Evolutionary conservation across 2,888 invertebrate species (phyloP), one percentile per base, ranked within the genome.

Genomic region (Tachina lurida): DNA sequence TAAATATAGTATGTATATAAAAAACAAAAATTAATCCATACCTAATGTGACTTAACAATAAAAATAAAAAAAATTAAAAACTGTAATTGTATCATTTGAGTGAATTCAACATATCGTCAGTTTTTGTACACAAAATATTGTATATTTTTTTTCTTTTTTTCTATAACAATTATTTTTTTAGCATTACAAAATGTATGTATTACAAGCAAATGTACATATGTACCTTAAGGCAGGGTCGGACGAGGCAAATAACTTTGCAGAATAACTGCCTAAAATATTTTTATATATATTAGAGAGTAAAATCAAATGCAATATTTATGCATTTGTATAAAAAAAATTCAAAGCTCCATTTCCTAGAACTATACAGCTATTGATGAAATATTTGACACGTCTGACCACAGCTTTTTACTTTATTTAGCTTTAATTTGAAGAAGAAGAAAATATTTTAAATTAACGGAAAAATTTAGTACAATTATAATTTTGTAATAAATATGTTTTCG

Each of bases 391-490:
- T 31, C 31, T 31, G 31, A 31, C 31, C 31, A 31, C 7, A 31
- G 2, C 31, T 31, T 31, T 31, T 31, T 31, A 43, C 10, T 62
- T 62, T 17, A 62, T 62, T 68, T 31, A 70, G 43, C n/a, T 17
- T 62, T 45, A 63, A 63, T 71, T 62, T 19, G 10, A n/a, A 65
- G 19, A 15, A 65, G 1, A 47, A 10, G 5, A 10, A 39, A 41
- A 58, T 31, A 43, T 62, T 70, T 68, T 12, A 62, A 65, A 54
- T 41, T 10, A 54, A 45, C 43, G 15, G 22, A 0, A n/a, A 60
- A 58, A 75, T 12, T 74, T 60, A 75, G 75, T 84, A 80, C 65
- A 67, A 65, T 19, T 67, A 54, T n/a, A 75, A 60, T 80, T 79
- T 80, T 65, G 56, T 47, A 47, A 52, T 71, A 56, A 47, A 52